Base-by-base conservation (phyloP, 2,113 vertebrate genomes). In the Hippopotamus amphibius region DNA sequence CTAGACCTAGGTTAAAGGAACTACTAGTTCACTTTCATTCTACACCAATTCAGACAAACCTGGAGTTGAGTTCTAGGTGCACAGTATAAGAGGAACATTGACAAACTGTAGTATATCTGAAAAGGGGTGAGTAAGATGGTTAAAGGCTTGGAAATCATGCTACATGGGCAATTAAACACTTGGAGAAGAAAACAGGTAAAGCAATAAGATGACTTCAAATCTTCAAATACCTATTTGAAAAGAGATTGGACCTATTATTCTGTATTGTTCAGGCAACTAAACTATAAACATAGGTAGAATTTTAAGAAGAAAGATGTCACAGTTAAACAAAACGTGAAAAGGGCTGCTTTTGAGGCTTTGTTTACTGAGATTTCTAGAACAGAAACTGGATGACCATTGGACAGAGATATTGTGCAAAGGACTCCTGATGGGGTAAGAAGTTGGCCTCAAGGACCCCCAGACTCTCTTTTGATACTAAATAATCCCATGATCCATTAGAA, bases 121-220 rank as follows among this genome's bases (percentile, higher is more conserved):
- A 82, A 80, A 76, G 50, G 53, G 33, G 7, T 48, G 61, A 85
- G 57, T 61, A 59, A 37, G 14, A 30, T 7, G 61, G 22, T 63
- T 59, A 88, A 93, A 83, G 30, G 8, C 63, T 37, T 88, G 65
- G 21, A 61, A 76, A 59, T 93, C 37, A 53, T 7, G 26, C 41
- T 61, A 57, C 3, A 16, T 6, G 41, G 53, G 12, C 37, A 14
- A 85, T 61, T 77, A 21, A 86, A 88, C 21, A 61, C 30, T 37
- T 68, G 71, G 48, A 89, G 57, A 90, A 77, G 57, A 76, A 8
- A 41, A 61, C n/a, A n/a, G n/a, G n/a, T n/a, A n/a, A n/a, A n/a
- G n/a, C n/a, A n/a, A n/a, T n/a, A n/a, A n/a, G n/a, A n/a, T n/a
- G 59, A 87, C 63, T 88, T 97, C 37, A 88, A 33, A 72, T 77